Evolutionary conservation across 2,888 invertebrate species (phyloP), one percentile per base, ranked within the genome.

Genomic region (Rhagonycha lutea): DNA sequence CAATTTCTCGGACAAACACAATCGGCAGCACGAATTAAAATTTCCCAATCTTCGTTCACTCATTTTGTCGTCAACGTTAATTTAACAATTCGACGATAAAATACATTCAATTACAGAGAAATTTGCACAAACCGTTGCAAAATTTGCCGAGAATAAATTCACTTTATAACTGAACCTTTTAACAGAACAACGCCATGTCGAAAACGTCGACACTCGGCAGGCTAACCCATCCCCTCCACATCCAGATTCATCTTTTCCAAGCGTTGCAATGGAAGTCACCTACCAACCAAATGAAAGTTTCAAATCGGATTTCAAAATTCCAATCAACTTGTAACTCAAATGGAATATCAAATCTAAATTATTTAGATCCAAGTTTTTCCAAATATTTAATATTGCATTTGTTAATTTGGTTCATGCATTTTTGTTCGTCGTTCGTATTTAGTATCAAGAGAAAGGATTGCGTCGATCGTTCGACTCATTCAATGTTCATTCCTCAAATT

Each of bases 1-100:
- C 77, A 81, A 82, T 67, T 87, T 84, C 65, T 87, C 85, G 70
- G 83, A 83, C 80, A 88, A 84, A 81, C 88, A 88, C 78, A 88
- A 83, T 79, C 88, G 86, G 80, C 88, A 88, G 80, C 87, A 86
- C 76, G 84, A 83, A 79, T 82, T 85, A 81, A 84, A 83, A 82
- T 85, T 84, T 74, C 81, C 82, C 73, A 81, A 77, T 68, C 71
- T 79, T 68, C 69, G 75, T 70, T 81, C 80, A 78, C 74, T 77
- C 80, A 81, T 80, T 70, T 68, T 77, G 68, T 69, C 68, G 63
- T 32, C 68, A 60, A 28, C 12, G 28, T 63, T 63, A 72, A 61
- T 72, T 47, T 26, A 68, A 73, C 73, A 69, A 26, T 28, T 61
- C 69, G 65, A 61, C 60, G 11, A 14, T 26, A 24, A 75, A 72